Conservation (phyloP, 2,888 invertebrate genomes). For the Tipula confusa region DNA sequence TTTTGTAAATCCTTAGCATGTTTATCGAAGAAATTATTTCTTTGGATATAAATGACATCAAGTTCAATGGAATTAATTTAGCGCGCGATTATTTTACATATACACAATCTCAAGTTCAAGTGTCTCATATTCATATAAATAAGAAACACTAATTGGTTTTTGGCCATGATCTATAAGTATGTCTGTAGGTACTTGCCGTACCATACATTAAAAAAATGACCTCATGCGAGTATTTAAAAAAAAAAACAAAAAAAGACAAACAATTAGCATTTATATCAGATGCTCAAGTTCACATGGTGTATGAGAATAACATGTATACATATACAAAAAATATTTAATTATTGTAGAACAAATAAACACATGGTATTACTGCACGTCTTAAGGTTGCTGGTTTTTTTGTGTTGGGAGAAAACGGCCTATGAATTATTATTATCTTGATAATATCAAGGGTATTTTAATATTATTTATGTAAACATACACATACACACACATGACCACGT, state of each 20-base stretch:
- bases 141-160: background rate
- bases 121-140: background rate
- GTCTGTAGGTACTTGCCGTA: background rate
- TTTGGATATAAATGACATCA: background rate
- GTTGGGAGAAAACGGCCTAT: background rate
- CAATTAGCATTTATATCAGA: background rate
- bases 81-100: background rate
- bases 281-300: background rate
- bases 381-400: background rate
- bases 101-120: background rate
- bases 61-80: background rate
- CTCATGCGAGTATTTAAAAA: background rate
- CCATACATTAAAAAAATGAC: background rate
- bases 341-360: background rate
- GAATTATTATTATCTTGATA: background rate
- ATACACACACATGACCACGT: too few species aligned
- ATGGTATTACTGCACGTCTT: background rate
- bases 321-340: background rate
- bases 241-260: background rate
- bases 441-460: background rate
- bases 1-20: background rate
- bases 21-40: background rate
- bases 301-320: background rate
- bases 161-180: background rate
- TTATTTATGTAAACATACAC: background rate